Conservation (phyloP, 2,888 invertebrate species). For the Eupithecia subfuscata region DNA sequence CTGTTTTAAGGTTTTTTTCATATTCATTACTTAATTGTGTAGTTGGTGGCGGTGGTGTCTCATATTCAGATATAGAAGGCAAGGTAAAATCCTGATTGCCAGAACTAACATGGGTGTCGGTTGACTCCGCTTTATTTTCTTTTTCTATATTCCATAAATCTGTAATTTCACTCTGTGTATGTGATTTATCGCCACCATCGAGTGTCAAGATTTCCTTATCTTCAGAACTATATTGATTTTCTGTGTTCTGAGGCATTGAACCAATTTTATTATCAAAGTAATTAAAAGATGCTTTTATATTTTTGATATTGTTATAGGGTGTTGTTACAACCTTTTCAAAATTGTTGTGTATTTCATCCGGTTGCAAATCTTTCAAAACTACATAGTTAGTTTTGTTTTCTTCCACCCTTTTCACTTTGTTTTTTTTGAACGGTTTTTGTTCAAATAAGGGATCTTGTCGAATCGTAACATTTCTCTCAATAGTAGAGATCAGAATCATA, state of each 20-base stretch:
- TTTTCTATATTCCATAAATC: slow-evolving; percentile 61
- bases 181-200: slow-evolving; percentile 36
- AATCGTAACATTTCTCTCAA: slow-evolving; percentile 70
- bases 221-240: slow-evolving; percentile 37
- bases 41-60: slow-evolving; percentile 64
- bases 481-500: slow-evolving; percentile 84
- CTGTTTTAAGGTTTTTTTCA: slow-evolving; percentile 43
- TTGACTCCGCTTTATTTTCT: slow-evolving; percentile 50
- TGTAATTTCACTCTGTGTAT: slow-evolving; percentile 45
- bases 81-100: slow-evolving; percentile 48
- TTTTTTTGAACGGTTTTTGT: slow-evolving; percentile 63
- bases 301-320: slow-evolving; percentile 50
- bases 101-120: slow-evolving; percentile 48
- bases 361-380: slow-evolving; percentile 64
- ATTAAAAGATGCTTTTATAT: slow-evolving; percentile 55
- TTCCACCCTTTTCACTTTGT: slow-evolving; percentile 58
- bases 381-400: slow-evolving; percentile 58
- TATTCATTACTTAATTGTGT: slow-evolving; percentile 38
- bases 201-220: slow-evolving; percentile 58
- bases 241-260: slow-evolving; percentile 38
- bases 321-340: slow-evolving; percentile 52
- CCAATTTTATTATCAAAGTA: slow-evolving; percentile 59
- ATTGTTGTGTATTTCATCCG: slow-evolving; percentile 59
- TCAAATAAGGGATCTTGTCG: slow-evolving; percentile 58
- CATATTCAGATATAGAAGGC: slow-evolving; percentile 58